These are phyloP conservation scores for Heterodera carotae DNA, from an alignment of 1,140 invertebrate species.

Conservation along the genomic window DNA sequence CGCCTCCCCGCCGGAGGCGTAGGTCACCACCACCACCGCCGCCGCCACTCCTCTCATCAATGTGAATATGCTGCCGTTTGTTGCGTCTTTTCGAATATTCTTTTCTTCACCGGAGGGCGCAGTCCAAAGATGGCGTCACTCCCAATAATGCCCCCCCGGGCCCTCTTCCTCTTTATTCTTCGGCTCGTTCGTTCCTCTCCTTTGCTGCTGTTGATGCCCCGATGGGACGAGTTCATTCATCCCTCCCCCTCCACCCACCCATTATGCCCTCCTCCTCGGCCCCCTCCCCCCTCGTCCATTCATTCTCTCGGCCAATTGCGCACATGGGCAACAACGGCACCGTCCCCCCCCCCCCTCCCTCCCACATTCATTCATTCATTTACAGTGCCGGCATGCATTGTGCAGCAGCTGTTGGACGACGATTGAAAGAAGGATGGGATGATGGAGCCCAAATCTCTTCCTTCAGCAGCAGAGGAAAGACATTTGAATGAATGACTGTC, in stretches of 20 bases:
- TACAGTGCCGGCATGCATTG: conserved; percentile 4
- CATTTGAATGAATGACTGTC: conserved; percentile 7
- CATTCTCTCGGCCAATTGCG: conserved; percentile 16
- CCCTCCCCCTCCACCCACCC: neutral
- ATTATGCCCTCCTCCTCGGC: neutral
- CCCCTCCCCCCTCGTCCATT: neutral
- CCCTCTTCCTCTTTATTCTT: neutral
- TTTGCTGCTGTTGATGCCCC: too few species aligned
- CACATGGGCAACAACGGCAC: neutral
- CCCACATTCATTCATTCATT: neutral
- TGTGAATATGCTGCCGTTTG: neutral
- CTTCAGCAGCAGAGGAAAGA: too few species aligned
- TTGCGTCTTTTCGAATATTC: conserved; percentile 1
- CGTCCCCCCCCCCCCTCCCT: neutral
- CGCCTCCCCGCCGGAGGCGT: too few species aligned
- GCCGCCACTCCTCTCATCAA: neutral
- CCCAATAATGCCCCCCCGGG: neutral
- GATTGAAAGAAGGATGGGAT: neutral
- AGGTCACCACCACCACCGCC: too few species aligned
- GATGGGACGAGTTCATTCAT: neutral
- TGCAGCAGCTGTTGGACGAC: conserved; percentile 11
- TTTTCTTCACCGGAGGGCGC: neutral
- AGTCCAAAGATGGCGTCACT: neutral
- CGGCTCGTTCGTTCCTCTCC: too few species aligned
- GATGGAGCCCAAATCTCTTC: neutral